Evolutionary conservation across 2,888 invertebrate species (phyloP).

Genomic region (Pyrrhia umbra): DNA sequence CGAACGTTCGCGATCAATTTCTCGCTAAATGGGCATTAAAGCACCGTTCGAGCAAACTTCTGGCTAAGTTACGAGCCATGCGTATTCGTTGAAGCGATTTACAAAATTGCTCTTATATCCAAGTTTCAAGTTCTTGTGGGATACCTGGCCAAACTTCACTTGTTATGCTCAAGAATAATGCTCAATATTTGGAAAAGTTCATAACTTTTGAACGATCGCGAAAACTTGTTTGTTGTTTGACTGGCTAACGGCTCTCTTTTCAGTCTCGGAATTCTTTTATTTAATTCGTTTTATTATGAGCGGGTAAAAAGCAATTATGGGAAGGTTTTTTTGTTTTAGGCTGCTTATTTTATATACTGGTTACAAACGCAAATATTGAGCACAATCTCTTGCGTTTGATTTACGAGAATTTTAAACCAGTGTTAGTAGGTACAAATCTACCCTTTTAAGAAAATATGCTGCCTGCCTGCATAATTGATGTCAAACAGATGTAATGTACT

Average conservation of each 20-base stretch:
- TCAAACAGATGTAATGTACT: too few species aligned
- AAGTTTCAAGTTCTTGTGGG: constrained; percentile 70
- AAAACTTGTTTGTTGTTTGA: constrained; percentile 60
- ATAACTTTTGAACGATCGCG: constrained; percentile 57
- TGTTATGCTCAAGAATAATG: constrained; percentile 71
- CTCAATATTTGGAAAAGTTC: constrained; percentile 66
- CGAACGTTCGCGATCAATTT: constrained; percentile 72
- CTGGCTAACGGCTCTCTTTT: constrained; percentile 51
- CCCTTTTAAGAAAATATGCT: too few species aligned
- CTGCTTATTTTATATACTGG: background rate
- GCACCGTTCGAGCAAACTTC: constrained; percentile 76
- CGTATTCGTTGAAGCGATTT: constrained; percentile 80
- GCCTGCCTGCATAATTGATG: too few species aligned
- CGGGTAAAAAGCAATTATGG: constrained; percentile 21
- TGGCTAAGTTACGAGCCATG: constrained; percentile 71
- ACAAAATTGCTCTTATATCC: constrained; percentile 76
- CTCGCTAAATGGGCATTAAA: constrained; percentile 76
- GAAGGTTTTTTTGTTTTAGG: background rate
- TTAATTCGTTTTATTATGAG: constrained; percentile 41
- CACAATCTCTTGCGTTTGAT: background rate
- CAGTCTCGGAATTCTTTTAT: constrained; percentile 33
- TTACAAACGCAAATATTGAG: too few species aligned
- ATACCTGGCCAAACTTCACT: constrained; percentile 70
- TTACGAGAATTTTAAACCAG: too few species aligned
- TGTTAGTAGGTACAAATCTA: too few species aligned